Evolutionary conservation across 2,888 invertebrate genomes (phyloP).

Genomic region (Drosophila rubida): DNA sequence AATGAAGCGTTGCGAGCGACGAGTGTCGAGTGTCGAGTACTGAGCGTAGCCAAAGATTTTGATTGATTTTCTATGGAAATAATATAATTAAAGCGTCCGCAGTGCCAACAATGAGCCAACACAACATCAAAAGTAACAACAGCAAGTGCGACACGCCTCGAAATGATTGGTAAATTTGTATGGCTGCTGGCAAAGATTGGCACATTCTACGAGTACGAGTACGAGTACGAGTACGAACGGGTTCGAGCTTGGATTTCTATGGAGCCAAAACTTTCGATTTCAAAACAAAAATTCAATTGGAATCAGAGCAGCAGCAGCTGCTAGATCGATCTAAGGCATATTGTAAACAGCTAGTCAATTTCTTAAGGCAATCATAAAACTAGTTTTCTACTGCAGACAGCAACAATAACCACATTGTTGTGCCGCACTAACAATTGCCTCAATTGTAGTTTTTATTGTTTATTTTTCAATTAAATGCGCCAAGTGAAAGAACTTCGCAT

Average conservation of each 20-base stretch:
- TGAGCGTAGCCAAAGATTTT: constrained; percentile 38
- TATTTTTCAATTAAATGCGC: background rate
- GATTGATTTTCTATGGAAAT: constrained; percentile 54
- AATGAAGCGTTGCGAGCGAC: constrained; percentile 50
- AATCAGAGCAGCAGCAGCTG: constrained; percentile 35
- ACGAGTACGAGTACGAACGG: background rate
- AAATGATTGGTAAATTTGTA: constrained; percentile 53
- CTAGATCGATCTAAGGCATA: constrained; percentile 24
- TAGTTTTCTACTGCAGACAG: constrained; percentile 7
- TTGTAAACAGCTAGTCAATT: constrained; percentile 23
- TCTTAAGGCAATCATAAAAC: constrained; percentile 21
- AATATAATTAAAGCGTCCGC: constrained; percentile 27
- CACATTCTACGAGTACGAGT: constrained; percentile 45
- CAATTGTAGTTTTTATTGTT: background rate
- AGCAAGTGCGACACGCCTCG: constrained; percentile 51
- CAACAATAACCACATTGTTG: constrained; percentile 1
- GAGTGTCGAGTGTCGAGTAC: constrained; percentile 5
- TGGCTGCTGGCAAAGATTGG: constrained; percentile 37
- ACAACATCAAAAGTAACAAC: constrained; percentile 15
- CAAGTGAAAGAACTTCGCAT: constrained; percentile 6
- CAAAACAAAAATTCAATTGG: constrained; percentile 37
- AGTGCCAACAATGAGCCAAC: constrained; percentile 28
- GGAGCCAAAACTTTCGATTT: constrained; percentile 62
- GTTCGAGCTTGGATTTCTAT: constrained; percentile 13
- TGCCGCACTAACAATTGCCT: constrained; percentile 2